Conservation (phyloP, 1,140 invertebrate species). For the Zophobas morio region DNA sequence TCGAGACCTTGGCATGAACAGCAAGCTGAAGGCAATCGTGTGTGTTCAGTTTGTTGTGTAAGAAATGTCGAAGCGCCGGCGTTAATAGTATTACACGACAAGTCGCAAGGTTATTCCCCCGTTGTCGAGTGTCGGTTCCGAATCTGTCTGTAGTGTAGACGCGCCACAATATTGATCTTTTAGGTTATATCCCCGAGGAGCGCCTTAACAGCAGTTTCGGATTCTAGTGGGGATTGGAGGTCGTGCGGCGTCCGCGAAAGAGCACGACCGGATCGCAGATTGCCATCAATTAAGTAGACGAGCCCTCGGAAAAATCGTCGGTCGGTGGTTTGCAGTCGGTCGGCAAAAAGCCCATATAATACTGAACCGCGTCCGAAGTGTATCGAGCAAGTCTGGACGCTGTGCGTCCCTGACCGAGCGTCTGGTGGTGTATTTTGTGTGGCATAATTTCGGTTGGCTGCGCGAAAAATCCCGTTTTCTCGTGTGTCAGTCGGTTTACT, state of each 20-base stretch:
- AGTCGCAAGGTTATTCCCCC: conserved; percentile 41
- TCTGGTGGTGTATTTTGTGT: conserved; percentile 59
- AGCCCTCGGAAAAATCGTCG: too few relatives aligned
- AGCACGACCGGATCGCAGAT: conserved; percentile 42
- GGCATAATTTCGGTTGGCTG: conserved; percentile 55
- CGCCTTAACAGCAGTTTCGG: conserved; percentile 56
- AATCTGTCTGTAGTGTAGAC: conserved; percentile 54
- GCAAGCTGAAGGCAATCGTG: background rate
- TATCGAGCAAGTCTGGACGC: background rate
- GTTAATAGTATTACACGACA: conserved; percentile 9
- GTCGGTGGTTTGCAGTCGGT: background rate
- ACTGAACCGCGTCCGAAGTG: background rate
- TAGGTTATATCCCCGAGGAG: conserved; percentile 64
- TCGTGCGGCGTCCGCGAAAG: conserved; percentile 50
- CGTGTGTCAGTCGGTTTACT: conserved; percentile 31
- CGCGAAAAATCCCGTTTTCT: conserved; percentile 48
- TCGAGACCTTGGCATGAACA: background rate
- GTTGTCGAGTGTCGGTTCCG: conserved; percentile 46
- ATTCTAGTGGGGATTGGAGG: conserved; percentile 56
- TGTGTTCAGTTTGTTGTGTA: background rate
- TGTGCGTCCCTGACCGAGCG: conserved; percentile 21
- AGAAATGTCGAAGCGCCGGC: conserved; percentile 3
- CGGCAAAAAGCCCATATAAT: background rate
- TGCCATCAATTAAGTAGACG: conserved; percentile 1
- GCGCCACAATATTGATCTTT: conserved; percentile 63